Conservation (phyloP, 2,113 vertebrate species). For the Oenanthe oenanthe region DNA sequence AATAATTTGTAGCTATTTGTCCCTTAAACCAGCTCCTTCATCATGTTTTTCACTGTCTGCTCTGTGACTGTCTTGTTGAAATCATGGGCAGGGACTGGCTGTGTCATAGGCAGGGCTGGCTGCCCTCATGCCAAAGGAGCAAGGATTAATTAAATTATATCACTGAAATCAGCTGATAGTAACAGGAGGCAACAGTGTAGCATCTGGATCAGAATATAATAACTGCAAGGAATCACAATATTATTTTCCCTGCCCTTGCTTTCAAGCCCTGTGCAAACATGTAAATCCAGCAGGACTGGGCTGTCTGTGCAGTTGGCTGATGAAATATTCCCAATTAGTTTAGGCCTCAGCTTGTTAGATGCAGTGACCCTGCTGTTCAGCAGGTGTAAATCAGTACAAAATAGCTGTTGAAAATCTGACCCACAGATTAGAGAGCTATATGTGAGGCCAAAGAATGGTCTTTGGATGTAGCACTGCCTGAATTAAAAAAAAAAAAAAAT, state of each 20-base stretch:
- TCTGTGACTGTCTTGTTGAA: conserved; percentile 44
- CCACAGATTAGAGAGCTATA: background rate
- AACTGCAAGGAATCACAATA: background rate
- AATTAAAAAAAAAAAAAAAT: background rate
- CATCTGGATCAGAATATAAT: background rate
- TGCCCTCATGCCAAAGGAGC: background rate
- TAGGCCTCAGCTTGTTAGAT: background rate
- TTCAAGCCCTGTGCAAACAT: background rate
- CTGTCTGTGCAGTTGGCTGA: background rate
- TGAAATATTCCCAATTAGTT: background rate
- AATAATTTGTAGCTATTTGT: conserved; percentile 32
- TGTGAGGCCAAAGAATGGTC: background rate
- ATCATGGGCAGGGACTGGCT: conserved; percentile 1
- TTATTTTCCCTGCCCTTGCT: background rate
- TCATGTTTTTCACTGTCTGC: conserved; percentile 34
- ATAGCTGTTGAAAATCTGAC: background rate
- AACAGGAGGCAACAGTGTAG: background rate
- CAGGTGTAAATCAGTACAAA: background rate
- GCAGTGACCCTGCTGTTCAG: background rate
- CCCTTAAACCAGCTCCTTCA: background rate
- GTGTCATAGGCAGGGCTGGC: background rate
- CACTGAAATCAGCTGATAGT: background rate
- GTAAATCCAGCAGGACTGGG: background rate
- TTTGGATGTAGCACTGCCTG: background rate
- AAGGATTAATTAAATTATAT: background rate